Base-by-base conservation (phyloP, 2,888 invertebrate genomes). In the Habroteleia sp. region DNA sequence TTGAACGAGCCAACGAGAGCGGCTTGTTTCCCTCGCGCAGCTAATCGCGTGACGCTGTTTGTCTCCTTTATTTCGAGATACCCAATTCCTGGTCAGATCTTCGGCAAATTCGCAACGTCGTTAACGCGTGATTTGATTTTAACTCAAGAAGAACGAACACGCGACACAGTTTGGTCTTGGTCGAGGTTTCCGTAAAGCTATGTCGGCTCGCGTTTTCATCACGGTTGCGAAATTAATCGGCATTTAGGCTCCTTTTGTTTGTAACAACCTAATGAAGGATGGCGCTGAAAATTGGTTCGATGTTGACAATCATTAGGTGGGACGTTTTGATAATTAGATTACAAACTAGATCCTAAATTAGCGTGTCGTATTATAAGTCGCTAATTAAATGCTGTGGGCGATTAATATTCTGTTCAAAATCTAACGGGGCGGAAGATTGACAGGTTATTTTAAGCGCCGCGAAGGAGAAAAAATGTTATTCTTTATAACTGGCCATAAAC, bases 1-100 rank as follows among this genome's bases (percentile, higher is more conserved):
- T 79, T 74, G 74, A 80, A 5, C n/a, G 25, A 25, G 14, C n/a
- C 25, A 41, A 79, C 79, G 54, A 79, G 77, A 71, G 42, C 63
- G 52, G 60, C 2, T 11, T 50, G 25, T 68, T 66, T 56, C 54
- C 23, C 42, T 48, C 31, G 52, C 50, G 31, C 25, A 60, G 35
- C 46, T 29, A 65, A 65, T 65, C 46, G 69, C 69, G 63, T 69
- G 68, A 66, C 50, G 58, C 50, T 35, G 23, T 54, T 65, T 62
- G 39, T 48, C 50, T 58, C 58, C 35, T 58, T 50, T 14, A 29
- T 27, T 23, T 31, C 37, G 27, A 16, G 39, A 16, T 41, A 56
- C 11, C 20, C 11, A 14, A 29, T 27, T 62, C 44, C n/a, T 14
- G 29, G 37, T 23, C 37, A 29, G 46, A 48, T 63, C 37, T 42